These are phyloP conservation scores for Amorpha juglandis DNA, from an alignment of 2,888 invertebrate genomes.

Conservation along the genomic window DNA sequence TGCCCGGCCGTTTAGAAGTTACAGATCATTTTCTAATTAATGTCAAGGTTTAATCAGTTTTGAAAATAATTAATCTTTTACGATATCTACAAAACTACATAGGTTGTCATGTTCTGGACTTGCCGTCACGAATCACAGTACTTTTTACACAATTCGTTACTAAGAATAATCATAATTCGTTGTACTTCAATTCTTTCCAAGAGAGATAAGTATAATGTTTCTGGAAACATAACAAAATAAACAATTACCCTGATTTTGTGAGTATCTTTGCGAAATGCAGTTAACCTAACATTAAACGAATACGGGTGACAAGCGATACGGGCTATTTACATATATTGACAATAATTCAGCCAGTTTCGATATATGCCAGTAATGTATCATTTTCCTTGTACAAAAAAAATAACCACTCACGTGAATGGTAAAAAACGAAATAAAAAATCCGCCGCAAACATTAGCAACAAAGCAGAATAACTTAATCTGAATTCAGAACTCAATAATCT, in stretches of 20 bases:
- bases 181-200: no score
- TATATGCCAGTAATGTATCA: conserved; percentile 9
- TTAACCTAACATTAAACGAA: conserved; percentile 28
- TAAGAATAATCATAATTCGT: no score
- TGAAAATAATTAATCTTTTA: no score
- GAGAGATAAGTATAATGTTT: not conserved
- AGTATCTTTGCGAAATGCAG: conserved; percentile 33
- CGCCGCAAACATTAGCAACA: not conserved
- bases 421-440: not conserved
- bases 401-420: not conserved
- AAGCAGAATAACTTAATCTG: no score
- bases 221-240: conserved; percentile 31
- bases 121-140: no score
- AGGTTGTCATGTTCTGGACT: no score
- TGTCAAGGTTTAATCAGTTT: no score
- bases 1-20: no score
- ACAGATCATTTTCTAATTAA: no score
- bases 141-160: no score
- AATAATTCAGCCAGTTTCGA: conserved; percentile 16
- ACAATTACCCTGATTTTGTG: conserved; percentile 34
- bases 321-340: conserved; percentile 29
- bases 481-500: no score
- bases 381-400: conserved; percentile 1
- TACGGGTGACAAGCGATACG: conserved; percentile 35
- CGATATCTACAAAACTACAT: no score